Evolutionary conservation across 1,140 invertebrate genomes (phyloP).

Genomic region (Phymastichus coffea): DNA sequence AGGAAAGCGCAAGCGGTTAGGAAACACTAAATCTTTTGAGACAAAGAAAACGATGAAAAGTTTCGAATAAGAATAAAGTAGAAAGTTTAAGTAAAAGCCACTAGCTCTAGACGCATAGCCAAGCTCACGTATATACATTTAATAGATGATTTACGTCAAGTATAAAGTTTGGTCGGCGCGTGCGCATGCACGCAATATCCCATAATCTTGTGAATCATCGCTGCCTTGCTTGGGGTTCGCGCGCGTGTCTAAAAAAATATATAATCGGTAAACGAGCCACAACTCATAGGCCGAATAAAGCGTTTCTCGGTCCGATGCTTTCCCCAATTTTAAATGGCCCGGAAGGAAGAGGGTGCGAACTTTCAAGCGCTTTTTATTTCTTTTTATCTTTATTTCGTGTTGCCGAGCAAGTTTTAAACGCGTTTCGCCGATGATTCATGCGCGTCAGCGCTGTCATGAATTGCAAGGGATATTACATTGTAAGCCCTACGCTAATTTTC

Average conservation of each 20-base stretch:
- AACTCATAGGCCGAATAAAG: background rate
- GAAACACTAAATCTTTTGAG: slow-evolving; percentile 7
- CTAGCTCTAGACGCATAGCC: background rate
- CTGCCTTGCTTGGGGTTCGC: too few relatives aligned
- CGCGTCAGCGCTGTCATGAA: too few relatives aligned
- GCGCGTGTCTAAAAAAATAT: background rate
- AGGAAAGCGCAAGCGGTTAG: too few relatives aligned
- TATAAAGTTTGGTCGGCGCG: slow-evolving; percentile 6
- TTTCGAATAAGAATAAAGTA: slow-evolving; percentile 21
- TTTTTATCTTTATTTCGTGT: background rate
- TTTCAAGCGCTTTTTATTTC: background rate
- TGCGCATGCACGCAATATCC: too few relatives aligned
- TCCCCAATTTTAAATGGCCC: slow-evolving; percentile 21
- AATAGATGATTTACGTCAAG: slow-evolving; percentile 21
- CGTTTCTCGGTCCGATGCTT: background rate
- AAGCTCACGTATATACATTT: slow-evolving; percentile 10
- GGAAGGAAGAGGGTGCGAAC: slow-evolving; percentile 20
- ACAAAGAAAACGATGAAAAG: slow-evolving; percentile 8
- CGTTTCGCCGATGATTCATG: background rate
- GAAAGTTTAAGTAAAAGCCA: slow-evolving; percentile 10
- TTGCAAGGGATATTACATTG: too few relatives aligned
- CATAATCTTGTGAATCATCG: too few relatives aligned
- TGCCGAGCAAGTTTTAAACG: background rate
- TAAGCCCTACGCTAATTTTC: too few relatives aligned
- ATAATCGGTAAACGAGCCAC: slow-evolving; percentile 4